Evolutionary conservation across 2,113 vertebrate species (phyloP).

Genomic region (Sus scrofa): T2T-Sscrofa CM000826.6:87245501-87246000

Average conservation of each 20-base stretch:
- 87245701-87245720: conserved; percentile 77
- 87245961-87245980: conserved; percentile 86
- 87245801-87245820: conserved; percentile 83
- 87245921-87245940: conserved; percentile 85
- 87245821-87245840: conserved; percentile 83
- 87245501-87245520: conserved; percentile 69
- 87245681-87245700: conserved; percentile 84
- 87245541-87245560: conserved; percentile 62
- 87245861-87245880: conserved; percentile 86
- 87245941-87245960: conserved; percentile 85
- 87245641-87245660: conserved; percentile 77
- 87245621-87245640: conserved; percentile 78
- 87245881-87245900: conserved; percentile 86
- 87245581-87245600: conserved; percentile 74
- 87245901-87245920: conserved; percentile 84
- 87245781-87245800: conserved; percentile 83
- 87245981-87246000: conserved; percentile 85
- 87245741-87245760: conserved; percentile 78
- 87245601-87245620: conserved; percentile 68
- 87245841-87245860: conserved; percentile 86
- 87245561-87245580: conserved; percentile 73
- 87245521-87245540: conserved; percentile 73
- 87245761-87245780: conserved; percentile 80
- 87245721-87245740: conserved; percentile 80
- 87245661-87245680: conserved; percentile 68